Base-by-base conservation (phyloP, 2,797 vertebrate genomes). In the Champsocephalus esox region DNA sequence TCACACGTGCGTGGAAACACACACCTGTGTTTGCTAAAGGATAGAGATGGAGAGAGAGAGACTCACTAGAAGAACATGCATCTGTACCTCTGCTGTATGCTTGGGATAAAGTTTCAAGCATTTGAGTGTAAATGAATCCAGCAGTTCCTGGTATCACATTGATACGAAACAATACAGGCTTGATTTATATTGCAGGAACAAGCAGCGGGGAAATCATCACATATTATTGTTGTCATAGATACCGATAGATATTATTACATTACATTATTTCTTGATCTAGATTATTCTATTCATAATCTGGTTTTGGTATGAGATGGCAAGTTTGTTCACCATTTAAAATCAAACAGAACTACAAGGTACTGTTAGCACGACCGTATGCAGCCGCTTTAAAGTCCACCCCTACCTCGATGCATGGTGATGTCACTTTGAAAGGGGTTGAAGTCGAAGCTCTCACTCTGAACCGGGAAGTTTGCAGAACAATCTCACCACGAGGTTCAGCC, bases 1-100 rank as follows among this genome's bases (percentile, higher is more conserved):
- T 65, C 67, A 69, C 72, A 70, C 24, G 21, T 70, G 74, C 73
- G 63, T 73, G 79, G 70, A 78, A 62, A 73, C 71, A 81, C 88
- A 91, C 91, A 92, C 87, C 90, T 91, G 90, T 94, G 87, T 94
- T 94, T 93, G 90, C 90, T 81, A 70, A 94, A 86, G 89, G 81
- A 85, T 73, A 76, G 81, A 83, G 77, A 57, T 57, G 55, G 1
- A 28, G 54, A 4, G 38, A 82, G 68, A 0, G 52, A 9, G 41
- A 12, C 62, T 6, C 16, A n/a, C 66, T 71, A 64, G 74, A 76
- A 77, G 50, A 75, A 51, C 56, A 67, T 41, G 62, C 58, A 41
- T 32, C 54, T 38, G 45, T 91, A 89, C 63, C 76, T 68, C 87
- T 77, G 49, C 73, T 77, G 49, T 79, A 52, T 77, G 38, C 66